Evolutionary conservation across 1,140 invertebrate genomes (phyloP).

Genomic region (Pogonomyrmex barbatus): DNA sequence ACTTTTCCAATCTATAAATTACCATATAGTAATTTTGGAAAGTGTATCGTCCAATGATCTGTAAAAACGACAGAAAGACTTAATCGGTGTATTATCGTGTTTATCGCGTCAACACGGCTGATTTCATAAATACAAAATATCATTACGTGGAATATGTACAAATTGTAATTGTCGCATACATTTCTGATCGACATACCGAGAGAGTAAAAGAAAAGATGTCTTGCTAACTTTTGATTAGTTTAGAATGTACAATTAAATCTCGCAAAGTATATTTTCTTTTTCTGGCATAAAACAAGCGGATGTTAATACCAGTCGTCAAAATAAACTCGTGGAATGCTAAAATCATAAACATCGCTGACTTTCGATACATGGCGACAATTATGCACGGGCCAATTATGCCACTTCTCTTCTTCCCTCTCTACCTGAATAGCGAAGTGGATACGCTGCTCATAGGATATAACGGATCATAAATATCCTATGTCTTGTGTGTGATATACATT

Average conservation of each 20-base stretch:
- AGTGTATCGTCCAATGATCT: constrained; percentile 74
- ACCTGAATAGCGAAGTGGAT: constrained; percentile 66
- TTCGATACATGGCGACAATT: constrained; percentile 46
- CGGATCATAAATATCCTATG: constrained; percentile 61
- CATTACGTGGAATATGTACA: constrained; percentile 59
- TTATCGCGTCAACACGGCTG: constrained; percentile 17
- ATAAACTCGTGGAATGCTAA: constrained; percentile 81
- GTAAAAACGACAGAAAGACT: constrained; percentile 57
- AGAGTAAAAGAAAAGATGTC: constrained; percentile 32
- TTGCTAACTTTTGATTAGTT: constrained; percentile 42
- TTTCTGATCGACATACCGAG: constrained; percentile 1
- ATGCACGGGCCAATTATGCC: constrained; percentile 42
- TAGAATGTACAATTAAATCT: constrained; percentile 78
- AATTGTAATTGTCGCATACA: constrained; percentile 1
- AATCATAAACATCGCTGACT: constrained; percentile 61
- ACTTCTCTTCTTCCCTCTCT: constrained; percentile 16
- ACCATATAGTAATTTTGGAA: constrained; percentile 78
- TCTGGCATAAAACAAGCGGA: constrained; percentile 65
- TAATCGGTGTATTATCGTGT: constrained; percentile 16
- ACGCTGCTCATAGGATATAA: constrained; percentile 52
- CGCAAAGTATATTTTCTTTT: constrained; percentile 66
- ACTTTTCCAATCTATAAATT: constrained; percentile 78
- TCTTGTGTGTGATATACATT: constrained; percentile 72
- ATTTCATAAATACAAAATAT: constrained; percentile 52
- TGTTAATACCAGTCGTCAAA: constrained; percentile 71